These are phyloP conservation scores for Eumerus sabulonum DNA, from an alignment of 2,888 invertebrate species.

Conservation along the genomic window DNA sequence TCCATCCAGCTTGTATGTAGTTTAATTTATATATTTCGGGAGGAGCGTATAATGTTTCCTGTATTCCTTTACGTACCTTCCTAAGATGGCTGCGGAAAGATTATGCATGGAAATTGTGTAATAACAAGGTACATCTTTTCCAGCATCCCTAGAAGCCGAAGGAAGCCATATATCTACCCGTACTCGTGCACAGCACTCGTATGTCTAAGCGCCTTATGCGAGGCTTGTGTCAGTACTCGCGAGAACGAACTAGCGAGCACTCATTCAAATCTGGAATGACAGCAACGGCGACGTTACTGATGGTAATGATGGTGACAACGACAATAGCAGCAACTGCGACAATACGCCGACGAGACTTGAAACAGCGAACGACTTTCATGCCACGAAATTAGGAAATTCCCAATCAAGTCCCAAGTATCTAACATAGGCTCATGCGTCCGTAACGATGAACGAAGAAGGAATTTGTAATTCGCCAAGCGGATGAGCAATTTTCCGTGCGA, in stretches of 20 bases:
- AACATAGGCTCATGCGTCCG: constrained; percentile 33
- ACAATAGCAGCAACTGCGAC: constrained; percentile 1
- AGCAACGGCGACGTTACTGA: background rate
- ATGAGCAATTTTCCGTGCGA: constrained; percentile 52
- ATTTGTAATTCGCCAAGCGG: constrained; percentile 50
- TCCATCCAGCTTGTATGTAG: background rate
- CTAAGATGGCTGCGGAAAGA: background rate
- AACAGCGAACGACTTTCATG: constrained; percentile 32
- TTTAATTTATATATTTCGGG: no score
- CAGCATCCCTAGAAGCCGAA: constrained; percentile 14
- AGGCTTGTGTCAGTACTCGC: background rate
- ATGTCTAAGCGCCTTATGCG: constrained; percentile 26
- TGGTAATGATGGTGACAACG: background rate
- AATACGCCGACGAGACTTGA: background rate
- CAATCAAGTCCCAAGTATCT: constrained; percentile 52
- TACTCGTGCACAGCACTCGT: background rate
- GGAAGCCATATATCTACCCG: background rate
- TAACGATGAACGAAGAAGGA: constrained; percentile 38
- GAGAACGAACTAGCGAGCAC: constrained; percentile 18
- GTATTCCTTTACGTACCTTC: no score
- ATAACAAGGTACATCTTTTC: constrained; percentile 32
- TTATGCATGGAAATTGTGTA: constrained; percentile 35
- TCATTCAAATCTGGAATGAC: constrained; percentile 29
- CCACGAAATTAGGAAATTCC: constrained; percentile 57
- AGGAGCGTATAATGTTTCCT: no score